phyloP scores from a whole-genome alignment of 2,888 invertebrate genomes.

The Eledone cirrhosa region DNA sequence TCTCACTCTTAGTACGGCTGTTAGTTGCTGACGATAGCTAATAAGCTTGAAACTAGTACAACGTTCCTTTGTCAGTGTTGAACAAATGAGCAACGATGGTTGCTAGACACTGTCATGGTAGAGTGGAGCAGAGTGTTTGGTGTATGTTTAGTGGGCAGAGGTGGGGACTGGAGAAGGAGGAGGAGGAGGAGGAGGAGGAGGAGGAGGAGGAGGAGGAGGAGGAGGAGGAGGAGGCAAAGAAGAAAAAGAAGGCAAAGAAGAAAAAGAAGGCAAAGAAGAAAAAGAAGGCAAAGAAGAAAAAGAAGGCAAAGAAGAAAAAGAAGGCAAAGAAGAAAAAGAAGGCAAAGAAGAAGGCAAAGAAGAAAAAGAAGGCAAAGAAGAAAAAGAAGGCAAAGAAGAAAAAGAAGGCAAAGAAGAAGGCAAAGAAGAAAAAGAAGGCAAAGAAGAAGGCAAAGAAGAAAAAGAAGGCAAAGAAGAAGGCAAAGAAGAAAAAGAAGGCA shows the following conservation, averaged over 20 bases:
- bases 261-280: slow-evolving; percentile 25
- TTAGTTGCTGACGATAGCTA: too few species aligned
- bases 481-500: slow-evolving; percentile 30
- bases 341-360: slow-evolving; percentile 18
- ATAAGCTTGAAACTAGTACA: too few species aligned
- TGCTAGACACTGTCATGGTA: too few species aligned
- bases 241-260: slow-evolving; percentile 22
- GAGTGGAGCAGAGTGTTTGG: not conserved
- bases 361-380: not conserved
- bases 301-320: not conserved
- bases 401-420: not conserved
- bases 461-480: slow-evolving; percentile 21
- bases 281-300: not conserved
- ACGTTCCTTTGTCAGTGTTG: too few species aligned
- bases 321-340: slow-evolving; percentile 1
- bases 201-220: not conserved
- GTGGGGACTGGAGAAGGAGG: not conserved
- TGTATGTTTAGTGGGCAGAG: not conserved
- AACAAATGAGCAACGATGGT: too few species aligned
- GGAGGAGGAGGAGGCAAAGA: too few species aligned
- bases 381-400: not conserved
- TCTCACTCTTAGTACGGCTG: too few species aligned
- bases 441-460: slow-evolving; percentile 25
- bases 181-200: slow-evolving; percentile 4
- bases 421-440: not conserved